phyloP scores from a whole-genome alignment of 1,140 invertebrate species.

The Paraescarpia echinospica region DNA sequence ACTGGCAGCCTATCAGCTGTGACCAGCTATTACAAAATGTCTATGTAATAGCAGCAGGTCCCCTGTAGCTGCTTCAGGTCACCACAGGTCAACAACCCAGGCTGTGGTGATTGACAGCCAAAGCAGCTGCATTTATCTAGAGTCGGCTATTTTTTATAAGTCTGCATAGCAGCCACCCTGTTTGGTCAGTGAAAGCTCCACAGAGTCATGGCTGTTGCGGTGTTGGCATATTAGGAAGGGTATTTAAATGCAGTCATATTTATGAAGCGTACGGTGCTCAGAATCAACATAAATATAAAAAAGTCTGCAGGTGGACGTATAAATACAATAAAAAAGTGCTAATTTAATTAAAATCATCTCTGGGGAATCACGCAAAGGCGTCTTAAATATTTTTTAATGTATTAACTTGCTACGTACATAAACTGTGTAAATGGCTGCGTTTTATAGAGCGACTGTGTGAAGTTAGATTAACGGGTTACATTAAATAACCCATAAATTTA shows the following conservation, averaged over 20 bases:
- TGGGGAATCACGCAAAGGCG: not conserved
- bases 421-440: not conserved
- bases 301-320: not conserved
- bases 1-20: not conserved
- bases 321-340: not conserved
- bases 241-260: not conserved
- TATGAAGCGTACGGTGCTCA: not conserved
- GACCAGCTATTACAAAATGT: constrained; percentile 1
- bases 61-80: not conserved
- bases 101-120: not conserved
- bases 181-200: not conserved
- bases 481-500: not conserved
- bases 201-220: not conserved
- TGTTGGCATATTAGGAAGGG: not conserved
- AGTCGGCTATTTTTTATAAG: constrained; percentile 1
- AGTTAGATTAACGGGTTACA: not conserved
- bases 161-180: constrained; percentile 3
- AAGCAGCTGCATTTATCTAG: constrained; percentile 5
- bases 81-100: not conserved
- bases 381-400: not conserved
- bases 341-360: not conserved
- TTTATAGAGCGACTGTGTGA: not conserved
- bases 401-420: not conserved
- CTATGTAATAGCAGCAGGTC: constrained; percentile 4
- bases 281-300: not conserved